Evolutionary conservation across 2,797 vertebrate genomes (phyloP).

Genomic region (Pteropus rufus): DNA sequence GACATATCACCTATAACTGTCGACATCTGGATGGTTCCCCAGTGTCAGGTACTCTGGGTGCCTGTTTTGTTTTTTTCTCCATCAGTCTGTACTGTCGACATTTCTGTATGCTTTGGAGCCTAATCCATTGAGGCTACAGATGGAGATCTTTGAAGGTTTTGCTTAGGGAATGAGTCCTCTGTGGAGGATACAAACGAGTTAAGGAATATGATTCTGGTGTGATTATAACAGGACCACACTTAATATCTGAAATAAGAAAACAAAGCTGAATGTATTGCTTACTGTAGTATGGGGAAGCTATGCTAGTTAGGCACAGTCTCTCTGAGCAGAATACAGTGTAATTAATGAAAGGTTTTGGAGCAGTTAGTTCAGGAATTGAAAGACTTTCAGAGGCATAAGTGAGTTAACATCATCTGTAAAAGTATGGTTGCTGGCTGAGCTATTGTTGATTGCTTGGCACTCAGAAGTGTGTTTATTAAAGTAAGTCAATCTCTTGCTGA

Average conservation of each 20-base stretch:
- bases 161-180: neutral
- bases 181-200: neutral
- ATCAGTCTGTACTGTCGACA: neutral
- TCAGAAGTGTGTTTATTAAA: neutral
- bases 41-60: neutral
- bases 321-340: neutral
- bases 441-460: neutral
- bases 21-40: neutral
- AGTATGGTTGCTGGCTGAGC: neutral
- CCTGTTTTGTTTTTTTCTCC: neutral
- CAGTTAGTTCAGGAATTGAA: neutral
- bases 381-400: neutral
- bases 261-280: neutral
- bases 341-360: neutral
- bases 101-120: neutral
- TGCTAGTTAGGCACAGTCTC: neutral
- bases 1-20: neutral
- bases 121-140: neutral
- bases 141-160: neutral
- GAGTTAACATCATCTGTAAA: neutral
- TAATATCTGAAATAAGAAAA: neutral
- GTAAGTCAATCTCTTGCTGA: neutral
- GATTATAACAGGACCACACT: neutral
- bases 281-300: neutral
- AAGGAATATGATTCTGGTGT: neutral